Evolutionary conservation across 1,140 invertebrate species (phyloP).

Genomic region (Pissodes strobi): DNA sequence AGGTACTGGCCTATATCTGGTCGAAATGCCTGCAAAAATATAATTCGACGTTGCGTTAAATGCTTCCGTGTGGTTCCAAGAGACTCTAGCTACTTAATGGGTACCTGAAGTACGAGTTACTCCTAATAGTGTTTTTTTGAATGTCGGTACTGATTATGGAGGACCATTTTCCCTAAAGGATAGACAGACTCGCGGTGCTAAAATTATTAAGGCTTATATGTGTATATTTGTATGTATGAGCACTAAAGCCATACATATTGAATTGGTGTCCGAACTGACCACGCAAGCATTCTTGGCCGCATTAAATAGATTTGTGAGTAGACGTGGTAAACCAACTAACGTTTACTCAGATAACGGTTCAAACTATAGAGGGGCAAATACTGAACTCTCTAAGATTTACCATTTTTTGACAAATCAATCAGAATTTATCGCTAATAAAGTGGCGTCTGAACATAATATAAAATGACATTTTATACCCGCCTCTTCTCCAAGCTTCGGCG

Average conservation of each 20-base stretch:
- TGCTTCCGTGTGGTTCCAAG: constrained; percentile 38
- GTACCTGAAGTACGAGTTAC: neutral
- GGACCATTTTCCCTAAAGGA: too few relatives aligned
- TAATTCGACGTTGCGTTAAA: too few relatives aligned
- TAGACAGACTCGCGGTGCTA: too few relatives aligned
- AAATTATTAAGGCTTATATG: constrained; percentile 28
- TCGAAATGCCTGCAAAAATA: constrained; percentile 23
- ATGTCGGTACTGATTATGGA: too few relatives aligned
- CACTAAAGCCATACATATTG: too few relatives aligned
- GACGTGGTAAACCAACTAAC: constrained; percentile 21
- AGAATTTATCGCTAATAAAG: neutral
- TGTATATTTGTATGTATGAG: too few relatives aligned
- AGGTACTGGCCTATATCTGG: too few relatives aligned
- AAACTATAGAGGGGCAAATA: constrained; percentile 40
- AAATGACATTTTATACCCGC: too few relatives aligned
- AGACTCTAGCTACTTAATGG: too few relatives aligned
- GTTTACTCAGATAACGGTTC: constrained; percentile 41
- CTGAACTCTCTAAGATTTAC: constrained; percentile 6
- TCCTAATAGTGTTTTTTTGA: constrained; percentile 21
- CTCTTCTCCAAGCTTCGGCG: too few relatives aligned
- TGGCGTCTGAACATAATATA: neutral
- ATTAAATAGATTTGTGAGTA: constrained; percentile 44
- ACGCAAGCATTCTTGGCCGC: too few relatives aligned
- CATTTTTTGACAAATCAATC: constrained; percentile 17
- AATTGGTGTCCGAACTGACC: constrained; percentile 9